Evolutionary conservation across 2,888 invertebrate species (phyloP), one percentile per base, ranked within the genome.

Genomic region (Phortica magna): DNA sequence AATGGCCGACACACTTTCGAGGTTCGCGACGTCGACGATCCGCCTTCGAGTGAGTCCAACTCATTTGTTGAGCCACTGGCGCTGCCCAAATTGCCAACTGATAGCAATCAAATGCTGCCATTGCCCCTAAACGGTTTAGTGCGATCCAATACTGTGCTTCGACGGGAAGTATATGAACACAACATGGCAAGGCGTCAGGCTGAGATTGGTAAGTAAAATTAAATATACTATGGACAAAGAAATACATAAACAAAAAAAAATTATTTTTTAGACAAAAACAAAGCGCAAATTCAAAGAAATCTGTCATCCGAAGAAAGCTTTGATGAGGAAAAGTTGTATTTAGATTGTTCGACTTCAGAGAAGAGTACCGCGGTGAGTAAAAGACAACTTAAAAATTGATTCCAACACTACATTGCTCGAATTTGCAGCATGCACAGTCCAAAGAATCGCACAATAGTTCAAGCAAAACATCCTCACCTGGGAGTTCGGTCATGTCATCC

Each of bases 1-100:
- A 94, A 93, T 59, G 95, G 95, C 67, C 93, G 95, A 0, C 95
- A 96, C 86, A 95, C 94, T 82, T 96, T 96, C 91, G 96, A 96
- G 82, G 94, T 96, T 2, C 92, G 95, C 42, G 96, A 96, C 86
- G 78, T 89, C 14, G 93, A 94, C 61, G 93, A 93, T 83, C 91
- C 92, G 9, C 82, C 90, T 2, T 92, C 92, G n/a, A 91, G 92
- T 76, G 92, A 92, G 64, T 89, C 88, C 9, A 89, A 83, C 73
- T 90, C 90, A 0, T 85, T 87, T 65, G 88, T 92, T 43, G 91
- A 92, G 80, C 89, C 92, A 1, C 79, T 92, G 83, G 89, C 91
- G 12, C 82, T 92, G 77, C 92, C 92, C 7, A 90, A 92, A 80
- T 74, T 92, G 65, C 92, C 92, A 39, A 87, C 89, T 12, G 90